Base-by-base conservation (phyloP, 2,797 vertebrate species). In the Phataginus tetradactyla region DNA sequence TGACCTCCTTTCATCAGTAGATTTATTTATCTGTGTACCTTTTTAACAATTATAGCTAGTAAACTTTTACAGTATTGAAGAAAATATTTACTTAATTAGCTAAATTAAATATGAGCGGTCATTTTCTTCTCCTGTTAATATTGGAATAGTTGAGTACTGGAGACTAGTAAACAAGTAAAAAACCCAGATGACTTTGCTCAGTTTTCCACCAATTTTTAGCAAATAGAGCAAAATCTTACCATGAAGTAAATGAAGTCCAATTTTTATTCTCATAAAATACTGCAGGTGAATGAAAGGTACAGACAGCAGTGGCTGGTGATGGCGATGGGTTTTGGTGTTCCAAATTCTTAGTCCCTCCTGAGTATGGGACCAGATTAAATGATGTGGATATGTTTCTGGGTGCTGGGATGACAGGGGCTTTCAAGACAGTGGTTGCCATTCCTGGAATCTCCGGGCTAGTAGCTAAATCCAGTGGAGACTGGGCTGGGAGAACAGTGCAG, bases 131-230 rank as follows among this genome's bases (percentile, higher is more conserved):
- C 23, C 4, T 71, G 25, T 55, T 86, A 94, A 83, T 81, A 49
- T 71, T 75, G 17, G 32, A 77, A 32, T 20, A 34, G 7, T 64
- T 55, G 49, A 78, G 2, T 80, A 83, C 57, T 64, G 4, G 18
- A 55, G 18, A 61, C 6, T 27, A 37, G 18, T 64, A 87, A 95
- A 74, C 8, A 91, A 85, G 6, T 10, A 66, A 94, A 75, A 77
- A 83, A 72, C 34, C 6, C 27, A 66, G 29, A 29, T 92, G 23
- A 77, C 29, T 55, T 86, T 87, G 29, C 42, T 74, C 88, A 69
- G 27, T 57, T 90, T 92, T 83, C 51, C 86, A 79, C 78, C 29
- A 61, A 5, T 51, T 51, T 96, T 96, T 77, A 71, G 53, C 61
- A 75, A 69, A 49, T 59, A 91, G 69, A 68, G 2, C 12, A 89